phyloP scores from a whole-genome alignment of 1,140 invertebrate species.

The Drosophila nigrodunni region DNA sequence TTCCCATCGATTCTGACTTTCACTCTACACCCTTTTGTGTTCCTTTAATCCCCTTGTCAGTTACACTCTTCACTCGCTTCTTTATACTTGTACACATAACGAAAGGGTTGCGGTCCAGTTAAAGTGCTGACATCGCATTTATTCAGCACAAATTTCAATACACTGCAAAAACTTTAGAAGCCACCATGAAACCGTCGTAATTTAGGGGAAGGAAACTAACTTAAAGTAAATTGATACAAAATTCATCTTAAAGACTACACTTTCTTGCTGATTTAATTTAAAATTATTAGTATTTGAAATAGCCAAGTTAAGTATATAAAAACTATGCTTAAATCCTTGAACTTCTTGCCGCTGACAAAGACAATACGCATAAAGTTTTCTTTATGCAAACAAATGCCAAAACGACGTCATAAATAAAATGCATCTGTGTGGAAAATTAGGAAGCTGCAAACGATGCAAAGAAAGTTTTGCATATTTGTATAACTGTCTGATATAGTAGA shows the following conservation, averaged over 20 bases:
- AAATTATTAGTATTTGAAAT: no score
- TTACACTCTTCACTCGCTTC: slow-evolving; percentile 8
- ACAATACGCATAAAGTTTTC: background rate
- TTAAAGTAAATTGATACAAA: background rate
- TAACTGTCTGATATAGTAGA: slow-evolving; percentile 39
- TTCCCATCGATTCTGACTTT: slow-evolving; percentile 57
- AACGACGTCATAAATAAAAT: slow-evolving; percentile 77
- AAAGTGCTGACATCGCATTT: slow-evolving; percentile 43
- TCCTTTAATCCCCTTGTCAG: slow-evolving; percentile 43
- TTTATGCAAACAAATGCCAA: slow-evolving; percentile 50
- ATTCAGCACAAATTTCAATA: slow-evolving; percentile 15
- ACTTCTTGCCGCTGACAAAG: background rate
- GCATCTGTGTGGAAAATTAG: slow-evolving; percentile 76
- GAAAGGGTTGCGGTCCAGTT: slow-evolving; percentile 11
- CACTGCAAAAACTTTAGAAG: background rate
- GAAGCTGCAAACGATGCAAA: slow-evolving; percentile 42
- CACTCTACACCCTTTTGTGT: slow-evolving; percentile 19
- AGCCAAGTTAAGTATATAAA: no score
- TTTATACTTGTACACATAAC: background rate
- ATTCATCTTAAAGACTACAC: background rate
- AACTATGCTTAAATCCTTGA: background rate
- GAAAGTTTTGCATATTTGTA: slow-evolving; percentile 58
- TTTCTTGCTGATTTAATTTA: background rate
- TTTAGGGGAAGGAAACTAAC: background rate
- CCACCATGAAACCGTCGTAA: background rate